Conservation (phyloP, 2,113 vertebrate species). For the Acrocephalus kingi region DNA sequence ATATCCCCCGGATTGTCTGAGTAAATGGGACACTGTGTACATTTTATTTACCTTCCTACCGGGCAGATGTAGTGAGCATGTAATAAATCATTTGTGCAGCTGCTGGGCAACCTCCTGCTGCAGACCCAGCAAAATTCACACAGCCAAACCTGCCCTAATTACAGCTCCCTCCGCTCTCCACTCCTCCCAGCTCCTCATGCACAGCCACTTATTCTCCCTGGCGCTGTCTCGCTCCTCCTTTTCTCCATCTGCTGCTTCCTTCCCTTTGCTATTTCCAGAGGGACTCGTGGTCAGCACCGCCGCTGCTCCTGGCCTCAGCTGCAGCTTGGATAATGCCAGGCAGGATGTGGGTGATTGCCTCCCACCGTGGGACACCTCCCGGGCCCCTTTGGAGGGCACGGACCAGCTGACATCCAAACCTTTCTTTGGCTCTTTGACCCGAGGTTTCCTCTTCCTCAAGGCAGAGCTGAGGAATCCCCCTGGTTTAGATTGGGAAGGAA, state of each 20-base stretch:
- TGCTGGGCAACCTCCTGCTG: slow-evolving; percentile 69
- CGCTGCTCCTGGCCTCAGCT: background rate
- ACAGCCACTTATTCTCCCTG: slow-evolving; percentile 2
- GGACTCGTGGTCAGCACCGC: background rate
- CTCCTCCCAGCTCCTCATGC: slow-evolving; percentile 13
- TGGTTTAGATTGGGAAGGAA: background rate
- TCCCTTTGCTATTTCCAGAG: background rate
- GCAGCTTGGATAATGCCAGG: background rate
- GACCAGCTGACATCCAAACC: background rate
- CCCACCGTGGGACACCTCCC: background rate
- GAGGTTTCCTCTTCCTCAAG: background rate
- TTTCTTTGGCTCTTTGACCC: background rate
- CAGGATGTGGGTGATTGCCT: background rate
- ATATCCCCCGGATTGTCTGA: slow-evolving; percentile 49
- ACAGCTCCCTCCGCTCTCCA: slow-evolving; percentile 21
- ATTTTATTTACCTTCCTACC: slow-evolving; percentile 72
- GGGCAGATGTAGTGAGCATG: slow-evolving; percentile 61
- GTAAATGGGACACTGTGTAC: slow-evolving; percentile 65
- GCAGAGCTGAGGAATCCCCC: background rate
- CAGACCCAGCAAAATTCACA: slow-evolving; percentile 62
- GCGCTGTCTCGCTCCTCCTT: slow-evolving; percentile 21
- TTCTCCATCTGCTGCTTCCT: slow-evolving; percentile 36
- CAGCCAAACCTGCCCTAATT: slow-evolving; percentile 68
- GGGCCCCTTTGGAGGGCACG: background rate
- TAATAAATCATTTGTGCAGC: slow-evolving; percentile 73